Evolutionary conservation across 2,888 invertebrate genomes (phyloP).

Genomic region (Dicyrtomina minuta): DNA sequence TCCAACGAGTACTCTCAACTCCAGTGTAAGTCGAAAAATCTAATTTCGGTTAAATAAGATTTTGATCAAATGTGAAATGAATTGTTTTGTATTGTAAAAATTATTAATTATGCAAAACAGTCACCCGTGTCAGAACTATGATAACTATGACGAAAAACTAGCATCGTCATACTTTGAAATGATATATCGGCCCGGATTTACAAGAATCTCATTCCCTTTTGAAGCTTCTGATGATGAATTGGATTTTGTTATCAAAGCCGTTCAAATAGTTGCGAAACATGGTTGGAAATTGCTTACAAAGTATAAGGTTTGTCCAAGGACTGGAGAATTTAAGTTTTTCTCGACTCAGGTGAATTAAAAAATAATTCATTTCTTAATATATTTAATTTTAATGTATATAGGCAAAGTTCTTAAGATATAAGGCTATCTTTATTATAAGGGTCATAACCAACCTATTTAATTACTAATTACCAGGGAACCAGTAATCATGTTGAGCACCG

Average conservation of each 20-base stretch:
- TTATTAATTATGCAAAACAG: no score
- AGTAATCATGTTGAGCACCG: no score
- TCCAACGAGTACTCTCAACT: conserved; percentile 66
- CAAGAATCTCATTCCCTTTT: conserved; percentile 78
- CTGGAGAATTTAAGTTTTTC: conserved; percentile 16
- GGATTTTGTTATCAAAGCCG: conserved; percentile 76
- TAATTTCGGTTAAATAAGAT: no score
- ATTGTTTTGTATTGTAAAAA: no score
- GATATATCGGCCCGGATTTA: conserved; percentile 80
- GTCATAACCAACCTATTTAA: no score
- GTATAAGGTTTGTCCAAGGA: conserved; percentile 33
- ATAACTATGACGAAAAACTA: neutral
- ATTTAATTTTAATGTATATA: neutral
- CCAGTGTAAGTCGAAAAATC: no score
- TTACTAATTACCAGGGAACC: no score
- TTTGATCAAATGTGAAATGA: no score
- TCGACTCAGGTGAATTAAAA: neutral
- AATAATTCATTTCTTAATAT: neutral
- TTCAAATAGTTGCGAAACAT: conserved; percentile 82
- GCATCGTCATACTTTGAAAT: conserved; percentile 9
- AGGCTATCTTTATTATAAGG: no score
- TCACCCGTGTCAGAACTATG: neutral
- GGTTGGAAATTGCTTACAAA: conserved; percentile 56
- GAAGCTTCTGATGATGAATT: conserved; percentile 78
- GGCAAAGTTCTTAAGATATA: neutral